These are phyloP conservation scores for Clarias gariepinus DNA, from an alignment of 2,113 vertebrate genomes.

Conservation along the genomic window DNA sequence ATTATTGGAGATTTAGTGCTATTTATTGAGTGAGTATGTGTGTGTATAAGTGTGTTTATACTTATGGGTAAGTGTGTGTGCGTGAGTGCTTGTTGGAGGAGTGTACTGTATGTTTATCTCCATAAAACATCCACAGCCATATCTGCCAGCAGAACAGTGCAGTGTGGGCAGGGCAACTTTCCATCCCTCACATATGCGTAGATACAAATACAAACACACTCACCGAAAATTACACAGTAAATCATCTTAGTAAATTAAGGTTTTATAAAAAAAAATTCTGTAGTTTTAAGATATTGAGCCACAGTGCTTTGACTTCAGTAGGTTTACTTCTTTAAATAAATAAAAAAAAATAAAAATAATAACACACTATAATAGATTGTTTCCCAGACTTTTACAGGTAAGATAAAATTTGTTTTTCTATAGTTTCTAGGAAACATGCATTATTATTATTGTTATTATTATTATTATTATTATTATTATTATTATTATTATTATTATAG, in stretches of 20 bases:
- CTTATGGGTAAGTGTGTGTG: background rate
- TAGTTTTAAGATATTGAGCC: background rate
- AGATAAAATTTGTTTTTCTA: background rate
- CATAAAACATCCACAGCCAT: conserved; percentile 36
- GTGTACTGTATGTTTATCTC: conserved; percentile 35
- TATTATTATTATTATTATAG: too few relatives aligned
- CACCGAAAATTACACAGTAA: too few relatives aligned
- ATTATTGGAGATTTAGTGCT: background rate
- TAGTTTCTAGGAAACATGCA: background rate
- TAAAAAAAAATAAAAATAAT: background rate
- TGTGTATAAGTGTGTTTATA: background rate
- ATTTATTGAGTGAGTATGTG: background rate
- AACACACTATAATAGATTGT: background rate
- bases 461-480: too few relatives aligned
- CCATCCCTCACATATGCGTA: background rate
- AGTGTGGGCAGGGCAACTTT: conserved; percentile 32
- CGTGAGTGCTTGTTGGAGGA: background rate
- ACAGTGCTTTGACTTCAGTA: background rate
- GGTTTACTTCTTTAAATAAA: background rate
- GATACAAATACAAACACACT: background rate
- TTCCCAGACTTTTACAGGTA: background rate
- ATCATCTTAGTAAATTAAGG: background rate
- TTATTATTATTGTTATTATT: too few relatives aligned
- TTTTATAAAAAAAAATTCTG: background rate
- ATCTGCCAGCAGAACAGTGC: conserved; percentile 34